Percentiles rank a stretch among this genome's conserved stretches.
phyloP scores from a whole-genome alignment of 2,113 vertebrate species.

The Malurus alboscapulatus region DNA sequence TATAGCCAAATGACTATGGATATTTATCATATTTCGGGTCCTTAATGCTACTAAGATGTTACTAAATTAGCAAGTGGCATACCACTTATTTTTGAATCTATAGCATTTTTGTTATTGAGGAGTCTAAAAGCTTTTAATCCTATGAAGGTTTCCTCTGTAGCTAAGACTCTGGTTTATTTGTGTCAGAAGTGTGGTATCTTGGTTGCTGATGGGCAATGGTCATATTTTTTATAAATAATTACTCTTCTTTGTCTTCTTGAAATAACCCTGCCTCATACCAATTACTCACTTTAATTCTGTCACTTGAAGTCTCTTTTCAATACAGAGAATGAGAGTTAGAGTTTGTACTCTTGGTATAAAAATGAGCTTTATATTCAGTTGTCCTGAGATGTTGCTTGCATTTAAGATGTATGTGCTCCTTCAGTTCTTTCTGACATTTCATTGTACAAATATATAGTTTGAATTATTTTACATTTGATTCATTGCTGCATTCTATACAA shows the following conservation, averaged over 20 bases:
- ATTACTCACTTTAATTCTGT: not conserved
- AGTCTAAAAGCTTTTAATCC: not conserved
- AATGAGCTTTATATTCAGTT: not conserved
- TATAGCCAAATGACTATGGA: not conserved
- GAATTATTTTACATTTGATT: not conserved
- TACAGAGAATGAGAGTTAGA: not conserved
- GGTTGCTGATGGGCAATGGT: not conserved
- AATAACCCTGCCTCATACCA: not conserved
- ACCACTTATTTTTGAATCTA: not conserved
- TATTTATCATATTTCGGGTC: not conserved
- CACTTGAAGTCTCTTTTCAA: not conserved
- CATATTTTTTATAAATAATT: not conserved
- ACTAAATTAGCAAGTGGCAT: not conserved
- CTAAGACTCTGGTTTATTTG: not conserved
- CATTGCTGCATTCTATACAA: not conserved
- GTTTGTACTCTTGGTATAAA: not conserved
- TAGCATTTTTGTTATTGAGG: not conserved
- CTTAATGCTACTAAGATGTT: not conserved
- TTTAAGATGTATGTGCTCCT: not conserved
- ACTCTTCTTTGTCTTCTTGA: not conserved
- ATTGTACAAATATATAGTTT: not conserved
- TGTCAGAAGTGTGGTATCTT: not conserved
- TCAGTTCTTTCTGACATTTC: not conserved
- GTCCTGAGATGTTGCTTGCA: not conserved
- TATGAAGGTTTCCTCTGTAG: not conserved